Base-by-base conservation (phyloP, 2,888 invertebrate genomes). In the Cremastinae sp. region DNA sequence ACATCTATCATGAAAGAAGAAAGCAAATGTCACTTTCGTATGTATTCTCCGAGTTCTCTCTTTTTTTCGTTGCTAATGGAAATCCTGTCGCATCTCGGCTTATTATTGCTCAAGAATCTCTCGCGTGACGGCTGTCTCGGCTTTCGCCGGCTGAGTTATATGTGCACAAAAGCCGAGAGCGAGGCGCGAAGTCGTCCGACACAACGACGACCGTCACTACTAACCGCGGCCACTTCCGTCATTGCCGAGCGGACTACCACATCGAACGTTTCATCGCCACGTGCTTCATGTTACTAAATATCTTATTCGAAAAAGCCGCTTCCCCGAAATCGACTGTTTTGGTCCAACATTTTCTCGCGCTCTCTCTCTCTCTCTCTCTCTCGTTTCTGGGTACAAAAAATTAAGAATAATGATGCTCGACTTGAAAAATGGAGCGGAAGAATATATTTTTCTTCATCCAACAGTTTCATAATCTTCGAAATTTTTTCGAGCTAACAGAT, bases 61-160 rank as follows among this genome's bases (percentile, higher is more conserved):
- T 16, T 45, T n/a, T 70, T 61, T 66, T 49, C 43, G n/a, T 43
- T 36, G 72, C 68, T 72, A 68, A 72, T 72, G 62, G 72, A 75
- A 64, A 58, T 68, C 53, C 62, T 45, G 58, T 68, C 51, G 62
- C 68, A 53, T 64, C 68, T 71, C 65, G 38, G 45, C 53, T 75
- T 43, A 75, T 72, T 56, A 72, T 75, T 68, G 58, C 68, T 58
- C 28, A 45, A 72, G 54, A 34, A 65, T 72, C 36, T 68, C 72
- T 75, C 58, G 75, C 75, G 62, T 72, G 72, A 75, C 62, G 68
- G 22, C 36, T 66, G 72, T 69, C 62, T 53, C 20, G 61, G 12
- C 41, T 49, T 20, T 54, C 14, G 56, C 71, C 59, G 66, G 71
- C 12, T 59, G 45, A 73, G 38, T 62, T 62, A 62, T 49, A 62